Percentiles rank a stretch among this genome's conserved stretches.
Evolutionary conservation across 92 coral and sea anemone species (phyloP).

Genomic region (Isaurus tuberculatus): DNA sequence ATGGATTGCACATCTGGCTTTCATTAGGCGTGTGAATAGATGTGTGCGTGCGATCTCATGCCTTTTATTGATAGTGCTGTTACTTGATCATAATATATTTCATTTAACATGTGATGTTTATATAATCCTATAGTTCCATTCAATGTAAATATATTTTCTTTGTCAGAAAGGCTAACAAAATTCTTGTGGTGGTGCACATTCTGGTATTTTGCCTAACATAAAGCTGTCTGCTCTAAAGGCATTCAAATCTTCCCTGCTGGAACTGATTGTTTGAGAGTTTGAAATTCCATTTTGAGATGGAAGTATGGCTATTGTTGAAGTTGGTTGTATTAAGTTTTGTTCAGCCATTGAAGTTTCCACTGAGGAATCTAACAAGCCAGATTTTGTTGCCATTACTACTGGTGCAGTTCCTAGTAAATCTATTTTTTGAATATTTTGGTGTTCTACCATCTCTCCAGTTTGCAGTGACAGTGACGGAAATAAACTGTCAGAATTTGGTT

Average conservation of each 20-base stretch:
- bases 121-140: no score
- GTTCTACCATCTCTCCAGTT: constrained; percentile 39
- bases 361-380: constrained; percentile 31
- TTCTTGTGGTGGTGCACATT: constrained; percentile 93
- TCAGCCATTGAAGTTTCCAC: neutral
- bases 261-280: constrained; percentile 39
- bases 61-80: no score
- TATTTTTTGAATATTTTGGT: constrained; percentile 16
- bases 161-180: constrained; percentile 55
- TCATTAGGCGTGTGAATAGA: no score
- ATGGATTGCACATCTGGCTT: no score
- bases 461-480: constrained; percentile 48
- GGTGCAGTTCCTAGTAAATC: constrained; percentile 58
- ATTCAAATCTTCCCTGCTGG: constrained; percentile 83
- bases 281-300: constrained; percentile 36
- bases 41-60: no score
- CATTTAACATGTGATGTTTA: no score
- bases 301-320: neutral
- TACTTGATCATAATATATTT: no score
- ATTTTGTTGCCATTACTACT: constrained; percentile 10
- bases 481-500: constrained; percentile 29
- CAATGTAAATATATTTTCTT: no score
- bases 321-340: constrained; percentile 8
- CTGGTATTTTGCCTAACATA: constrained; percentile 92
- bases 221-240: constrained; percentile 90